These are phyloP conservation scores for Drosophila pullipes DNA, from an alignment of 2,888 invertebrate genomes.

Conservation along the genomic window DNA sequence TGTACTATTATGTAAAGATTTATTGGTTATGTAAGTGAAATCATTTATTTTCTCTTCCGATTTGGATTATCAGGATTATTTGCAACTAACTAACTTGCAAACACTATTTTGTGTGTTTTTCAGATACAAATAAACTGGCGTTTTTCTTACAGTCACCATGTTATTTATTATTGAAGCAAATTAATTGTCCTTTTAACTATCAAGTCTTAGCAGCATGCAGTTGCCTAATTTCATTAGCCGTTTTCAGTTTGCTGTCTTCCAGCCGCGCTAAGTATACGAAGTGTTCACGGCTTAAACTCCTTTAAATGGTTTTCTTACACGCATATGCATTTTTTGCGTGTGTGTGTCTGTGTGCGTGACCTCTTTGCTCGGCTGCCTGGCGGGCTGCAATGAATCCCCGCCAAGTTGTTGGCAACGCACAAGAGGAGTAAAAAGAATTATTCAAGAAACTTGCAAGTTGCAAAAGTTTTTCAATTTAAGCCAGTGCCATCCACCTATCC, in stretches of 20 bases:
- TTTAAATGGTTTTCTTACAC: constrained; percentile 21
- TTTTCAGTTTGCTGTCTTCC: constrained; percentile 17
- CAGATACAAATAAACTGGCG: background rate
- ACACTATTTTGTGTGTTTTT: background rate
- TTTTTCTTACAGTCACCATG: background rate
- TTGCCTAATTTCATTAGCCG: constrained; percentile 12
- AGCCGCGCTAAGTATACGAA: constrained; percentile 38
- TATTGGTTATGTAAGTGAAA: background rate
- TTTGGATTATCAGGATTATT: background rate
- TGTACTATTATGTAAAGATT: background rate
- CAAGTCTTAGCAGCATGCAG: background rate
- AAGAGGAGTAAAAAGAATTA: constrained; percentile 29
- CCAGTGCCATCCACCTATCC: constrained; percentile 27
- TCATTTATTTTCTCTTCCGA: background rate
- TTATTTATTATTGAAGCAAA: background rate
- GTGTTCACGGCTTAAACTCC: constrained; percentile 24
- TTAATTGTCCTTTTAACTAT: background rate
- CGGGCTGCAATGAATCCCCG: constrained; percentile 65
- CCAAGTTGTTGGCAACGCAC: constrained; percentile 49
- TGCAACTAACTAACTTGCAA: background rate
- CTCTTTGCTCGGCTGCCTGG: constrained; percentile 37
- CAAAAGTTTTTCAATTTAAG: constrained; percentile 77
- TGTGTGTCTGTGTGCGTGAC: constrained; percentile 26
- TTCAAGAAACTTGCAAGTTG: constrained; percentile 68
- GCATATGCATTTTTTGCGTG: constrained; percentile 26